Percentiles rank a stretch among this genome's conserved stretches.
Evolutionary conservation across 2,797 vertebrate genomes (phyloP).

Genomic region (Amblyraja radiata): DNA sequence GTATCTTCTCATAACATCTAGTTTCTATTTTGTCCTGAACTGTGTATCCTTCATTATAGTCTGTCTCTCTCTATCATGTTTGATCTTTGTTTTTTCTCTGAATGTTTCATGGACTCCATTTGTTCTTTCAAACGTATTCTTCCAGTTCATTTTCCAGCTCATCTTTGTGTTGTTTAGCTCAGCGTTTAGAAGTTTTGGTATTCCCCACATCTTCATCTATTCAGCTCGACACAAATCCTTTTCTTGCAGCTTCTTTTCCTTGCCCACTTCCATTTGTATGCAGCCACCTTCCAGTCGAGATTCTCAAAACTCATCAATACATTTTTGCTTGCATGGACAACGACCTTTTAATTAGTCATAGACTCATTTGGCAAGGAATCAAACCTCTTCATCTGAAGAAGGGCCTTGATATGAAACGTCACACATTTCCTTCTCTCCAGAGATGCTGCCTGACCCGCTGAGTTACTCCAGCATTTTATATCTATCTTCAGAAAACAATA

Average conservation of each 20-base stretch:
- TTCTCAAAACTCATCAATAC: no score
- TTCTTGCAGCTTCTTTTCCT: no score
- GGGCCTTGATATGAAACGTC: no score
- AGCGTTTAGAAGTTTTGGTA: neutral
- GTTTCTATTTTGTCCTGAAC: neutral
- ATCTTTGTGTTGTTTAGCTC: neutral
- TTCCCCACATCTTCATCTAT: neutral
- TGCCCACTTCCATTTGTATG: neutral
- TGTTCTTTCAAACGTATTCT: neutral
- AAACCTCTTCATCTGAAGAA: no score
- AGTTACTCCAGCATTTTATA: no score
- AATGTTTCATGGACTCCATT: neutral
- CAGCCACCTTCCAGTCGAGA: no score
- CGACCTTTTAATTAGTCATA: no score
- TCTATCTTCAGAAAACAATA: no score
- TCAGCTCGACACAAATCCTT: neutral
- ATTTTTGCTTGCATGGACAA: no score
- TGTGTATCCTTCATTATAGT: neutral
- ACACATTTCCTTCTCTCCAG: no score
- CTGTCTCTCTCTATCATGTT: neutral
- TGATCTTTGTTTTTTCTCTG: neutral
- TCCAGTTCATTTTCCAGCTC: neutral
- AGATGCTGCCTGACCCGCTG: no score
- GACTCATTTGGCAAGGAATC: no score
- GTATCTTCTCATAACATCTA: neutral